Conservation (phyloP, 2,888 invertebrate genomes). For the Cenopis cana region DNA sequence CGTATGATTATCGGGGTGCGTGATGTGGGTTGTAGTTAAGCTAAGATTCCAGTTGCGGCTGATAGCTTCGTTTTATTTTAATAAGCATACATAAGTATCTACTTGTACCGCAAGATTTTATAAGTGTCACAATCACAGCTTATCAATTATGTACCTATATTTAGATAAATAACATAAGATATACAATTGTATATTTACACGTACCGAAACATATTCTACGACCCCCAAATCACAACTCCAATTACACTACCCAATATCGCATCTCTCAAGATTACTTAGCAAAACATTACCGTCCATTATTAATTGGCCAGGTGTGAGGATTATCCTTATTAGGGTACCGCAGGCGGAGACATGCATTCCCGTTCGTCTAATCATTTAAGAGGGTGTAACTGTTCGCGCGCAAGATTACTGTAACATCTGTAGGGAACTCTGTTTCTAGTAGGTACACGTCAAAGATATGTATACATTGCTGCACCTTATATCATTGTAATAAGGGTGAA, state of each 20-base stretch:
- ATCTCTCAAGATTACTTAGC: constrained; percentile 38
- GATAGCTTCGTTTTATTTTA: not conserved
- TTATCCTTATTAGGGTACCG: constrained; percentile 80
- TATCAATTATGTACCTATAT: no score
- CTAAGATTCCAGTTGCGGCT: constrained; percentile 6
- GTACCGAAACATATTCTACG: not conserved
- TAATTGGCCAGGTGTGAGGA: constrained; percentile 82
- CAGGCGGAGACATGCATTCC: constrained; percentile 72
- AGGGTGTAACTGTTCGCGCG: constrained; percentile 48
- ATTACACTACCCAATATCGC: constrained; percentile 25
- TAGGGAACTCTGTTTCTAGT: not conserved
- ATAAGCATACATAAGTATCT: not conserved
- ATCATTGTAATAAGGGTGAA: no score
- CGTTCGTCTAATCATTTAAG: constrained; percentile 51
- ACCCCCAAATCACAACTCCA: constrained; percentile 16
- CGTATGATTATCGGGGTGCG: constrained; percentile 19
- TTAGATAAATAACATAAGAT: no score
- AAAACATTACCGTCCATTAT: constrained; percentile 67
- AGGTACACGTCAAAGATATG: no score
- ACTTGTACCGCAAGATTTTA: not conserved
- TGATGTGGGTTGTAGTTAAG: constrained; percentile 28
- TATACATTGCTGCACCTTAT: no score
- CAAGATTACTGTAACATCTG: constrained; percentile 37
- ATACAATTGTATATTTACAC: not conserved
- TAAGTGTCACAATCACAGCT: no score